Conservation (phyloP, 2,113 vertebrate genomes). For the Poeciliopsis occidentalis region DNA sequence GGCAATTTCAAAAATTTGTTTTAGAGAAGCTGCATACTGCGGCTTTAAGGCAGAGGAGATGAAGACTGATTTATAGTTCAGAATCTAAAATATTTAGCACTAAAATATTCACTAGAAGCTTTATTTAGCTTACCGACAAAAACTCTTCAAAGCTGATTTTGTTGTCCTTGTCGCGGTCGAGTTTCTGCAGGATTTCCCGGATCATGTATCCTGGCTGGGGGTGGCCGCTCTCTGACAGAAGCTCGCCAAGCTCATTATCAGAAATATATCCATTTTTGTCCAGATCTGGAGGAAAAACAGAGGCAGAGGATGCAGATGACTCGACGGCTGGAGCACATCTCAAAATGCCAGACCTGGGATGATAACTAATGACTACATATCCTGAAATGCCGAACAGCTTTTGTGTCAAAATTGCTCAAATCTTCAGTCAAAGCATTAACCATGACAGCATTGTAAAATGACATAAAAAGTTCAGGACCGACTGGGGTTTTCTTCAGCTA, state of each 20-base stretch:
- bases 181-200: conserved; percentile 92
- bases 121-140: conserved; percentile 82
- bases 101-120: neutral
- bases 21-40: too few species aligned
- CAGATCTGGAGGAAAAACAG: conserved; percentile 81
- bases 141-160: conserved; percentile 95
- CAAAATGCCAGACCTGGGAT: neutral
- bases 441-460: too few species aligned
- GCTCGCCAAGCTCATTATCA: conserved; percentile 88
- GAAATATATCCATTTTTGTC: conserved; percentile 88
- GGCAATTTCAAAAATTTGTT: too few species aligned
- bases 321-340: neutral
- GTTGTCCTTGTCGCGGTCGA: conserved; percentile 92
- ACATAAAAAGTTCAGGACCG: too few species aligned
- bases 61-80: conserved; percentile 5
- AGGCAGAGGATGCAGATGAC: neutral
- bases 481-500: too few species aligned
- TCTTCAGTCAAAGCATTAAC: too few species aligned
- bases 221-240: conserved; percentile 91
- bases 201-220: conserved; percentile 91
- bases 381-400: too few species aligned
- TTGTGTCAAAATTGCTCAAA: too few species aligned
- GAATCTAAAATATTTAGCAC: neutral
- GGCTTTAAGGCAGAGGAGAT: conserved; percentile 19
- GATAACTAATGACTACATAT: too few species aligned